phyloP scores from a whole-genome alignment of 2,797 vertebrate species.

The Carapus acus region DNA sequence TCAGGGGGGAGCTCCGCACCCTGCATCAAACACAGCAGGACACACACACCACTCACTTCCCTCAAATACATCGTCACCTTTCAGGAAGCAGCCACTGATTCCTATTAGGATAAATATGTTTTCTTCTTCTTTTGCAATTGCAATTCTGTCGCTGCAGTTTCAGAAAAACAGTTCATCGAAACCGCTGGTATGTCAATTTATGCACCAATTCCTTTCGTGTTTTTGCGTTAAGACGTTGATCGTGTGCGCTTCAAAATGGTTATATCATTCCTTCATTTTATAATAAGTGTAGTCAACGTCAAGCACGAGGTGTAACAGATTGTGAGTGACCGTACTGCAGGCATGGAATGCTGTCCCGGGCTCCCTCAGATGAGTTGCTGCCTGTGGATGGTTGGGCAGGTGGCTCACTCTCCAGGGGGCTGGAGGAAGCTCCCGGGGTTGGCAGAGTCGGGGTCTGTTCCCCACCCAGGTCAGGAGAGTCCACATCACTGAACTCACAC shows the following conservation, averaged over 20 bases:
- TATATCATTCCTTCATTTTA: no score
- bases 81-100: slow-evolving; percentile 17
- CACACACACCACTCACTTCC: slow-evolving; percentile 9
- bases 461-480: slow-evolving; percentile 80
- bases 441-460: slow-evolving; percentile 81
- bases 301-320: background rate
- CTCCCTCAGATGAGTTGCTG: slow-evolving; percentile 85
- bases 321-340: slow-evolving; percentile 77
- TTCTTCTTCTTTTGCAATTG: slow-evolving; percentile 14
- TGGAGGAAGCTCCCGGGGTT: slow-evolving; percentile 78
- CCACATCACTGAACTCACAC: slow-evolving; percentile 82
- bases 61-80: slow-evolving; percentile 26
- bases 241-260: no score
- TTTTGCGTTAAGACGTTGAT: no score
- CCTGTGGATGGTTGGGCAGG: slow-evolving; percentile 82
- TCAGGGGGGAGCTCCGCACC: slow-evolving; percentile 89
- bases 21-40: slow-evolving; percentile 67
- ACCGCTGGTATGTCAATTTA: no score
- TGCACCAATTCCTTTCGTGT: no score
- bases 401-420: slow-evolving; percentile 79
- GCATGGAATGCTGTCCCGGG: slow-evolving; percentile 90
- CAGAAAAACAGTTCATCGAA: background rate
- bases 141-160: slow-evolving; percentile 20
- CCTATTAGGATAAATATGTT: slow-evolving; percentile 1
- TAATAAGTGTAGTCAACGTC: background rate